Percentiles rank a stretch among this genome's conserved stretches.
These are phyloP conservation scores for Girardia tigrina DNA, from an alignment of 2,888 invertebrate genomes.

Conservation along the genomic window DNA sequence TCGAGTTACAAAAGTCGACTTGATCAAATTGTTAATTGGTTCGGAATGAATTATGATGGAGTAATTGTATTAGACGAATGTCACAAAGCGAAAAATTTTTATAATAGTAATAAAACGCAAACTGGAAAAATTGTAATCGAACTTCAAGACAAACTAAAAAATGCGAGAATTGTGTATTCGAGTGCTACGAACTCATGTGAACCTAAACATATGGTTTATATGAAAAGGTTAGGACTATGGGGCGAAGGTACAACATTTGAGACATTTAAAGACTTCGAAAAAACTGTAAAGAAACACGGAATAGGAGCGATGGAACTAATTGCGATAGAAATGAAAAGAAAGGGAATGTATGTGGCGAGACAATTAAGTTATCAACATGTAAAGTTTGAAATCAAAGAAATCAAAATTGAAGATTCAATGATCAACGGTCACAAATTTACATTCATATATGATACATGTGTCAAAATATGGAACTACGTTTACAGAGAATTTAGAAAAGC, in stretches of 20 bases:
- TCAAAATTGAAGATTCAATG: constrained; percentile 74
- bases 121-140: constrained; percentile 86
- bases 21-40: constrained; percentile 93
- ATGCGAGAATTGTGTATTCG: constrained; percentile 56
- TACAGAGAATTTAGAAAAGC: too few relatives aligned
- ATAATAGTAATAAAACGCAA: constrained; percentile 91
- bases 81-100: constrained; percentile 94
- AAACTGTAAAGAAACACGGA: constrained; percentile 86
- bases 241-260: constrained; percentile 87
- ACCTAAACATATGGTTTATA: constrained; percentile 97
- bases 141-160: constrained; percentile 78
- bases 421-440: constrained; percentile 66
- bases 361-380: constrained; percentile 97
- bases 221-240: constrained; percentile 95
- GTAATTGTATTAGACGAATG: constrained; percentile 94
- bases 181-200: constrained; percentile 67
- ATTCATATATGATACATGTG: constrained; percentile 79
- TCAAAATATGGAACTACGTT: constrained; percentile 59
- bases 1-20: constrained; percentile 77
- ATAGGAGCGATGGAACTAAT: constrained; percentile 99
- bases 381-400: constrained; percentile 60
- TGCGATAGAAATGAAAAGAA: constrained; percentile 97
- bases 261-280: constrained; percentile 83
- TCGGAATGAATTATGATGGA: constrained; percentile 80
- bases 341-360: constrained; percentile 95